Percentiles rank a stretch among this genome's conserved stretches.
Evolutionary conservation across 2,888 invertebrate species (phyloP).

Genomic region (Phorcus lineatus): DNA sequence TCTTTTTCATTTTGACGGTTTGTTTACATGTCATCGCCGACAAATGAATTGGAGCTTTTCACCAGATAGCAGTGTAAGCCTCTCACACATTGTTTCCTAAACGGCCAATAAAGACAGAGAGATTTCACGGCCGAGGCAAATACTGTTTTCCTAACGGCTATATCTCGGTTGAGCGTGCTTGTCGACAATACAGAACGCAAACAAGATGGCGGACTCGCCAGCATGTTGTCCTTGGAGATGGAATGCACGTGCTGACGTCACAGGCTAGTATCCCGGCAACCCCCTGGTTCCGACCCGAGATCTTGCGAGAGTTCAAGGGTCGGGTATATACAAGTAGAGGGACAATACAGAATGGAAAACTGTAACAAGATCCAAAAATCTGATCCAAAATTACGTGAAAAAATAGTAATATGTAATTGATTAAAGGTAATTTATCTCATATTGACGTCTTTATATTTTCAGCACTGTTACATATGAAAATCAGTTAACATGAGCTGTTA

Average conservation of each 20-base stretch:
- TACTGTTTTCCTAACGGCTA: not conserved
- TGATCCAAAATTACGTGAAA: too few species aligned
- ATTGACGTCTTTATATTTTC: too few species aligned
- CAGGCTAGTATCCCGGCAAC: not conserved
- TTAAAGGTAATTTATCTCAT: too few species aligned
- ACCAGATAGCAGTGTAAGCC: not conserved
- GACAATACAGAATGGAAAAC: not conserved
- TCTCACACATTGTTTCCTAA: conserved; percentile 9
- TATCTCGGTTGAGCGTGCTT: not conserved
- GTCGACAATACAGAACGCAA: not conserved
- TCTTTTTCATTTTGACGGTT: not conserved
- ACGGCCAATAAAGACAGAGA: not conserved
- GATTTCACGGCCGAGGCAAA: not conserved
- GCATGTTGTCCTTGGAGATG: not conserved
- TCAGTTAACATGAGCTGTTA: too few species aligned
- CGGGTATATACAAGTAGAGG: not conserved
- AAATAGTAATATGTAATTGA: too few species aligned
- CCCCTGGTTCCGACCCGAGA: not conserved
- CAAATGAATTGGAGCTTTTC: not conserved
- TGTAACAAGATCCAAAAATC: too few species aligned
- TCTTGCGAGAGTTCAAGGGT: not conserved
- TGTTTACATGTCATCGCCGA: not conserved
- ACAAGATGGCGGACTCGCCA: not conserved
- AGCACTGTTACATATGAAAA: too few species aligned
- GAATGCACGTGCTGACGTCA: not conserved